Percentiles rank a stretch among this genome's conserved stretches.
Conservation (phyloP, 2,113 vertebrate species). For the Nerophis lumbriciformis region DNA sequence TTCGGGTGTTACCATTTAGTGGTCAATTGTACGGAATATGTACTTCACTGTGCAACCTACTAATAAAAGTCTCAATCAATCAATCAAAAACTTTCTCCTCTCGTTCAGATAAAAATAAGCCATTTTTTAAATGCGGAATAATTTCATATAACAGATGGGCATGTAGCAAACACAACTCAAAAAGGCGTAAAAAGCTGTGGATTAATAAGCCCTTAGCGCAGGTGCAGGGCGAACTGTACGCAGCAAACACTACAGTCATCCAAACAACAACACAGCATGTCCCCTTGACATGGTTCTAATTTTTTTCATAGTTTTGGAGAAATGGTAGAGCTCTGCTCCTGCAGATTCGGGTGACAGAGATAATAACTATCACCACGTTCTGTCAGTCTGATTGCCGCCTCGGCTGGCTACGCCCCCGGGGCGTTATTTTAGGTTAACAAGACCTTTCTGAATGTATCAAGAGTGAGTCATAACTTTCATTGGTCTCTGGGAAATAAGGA, state of each 20-base stretch:
- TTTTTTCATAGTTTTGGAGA: not conserved
- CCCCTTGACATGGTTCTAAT: not conserved
- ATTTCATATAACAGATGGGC: not conserved
- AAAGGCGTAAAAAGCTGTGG: not conserved
- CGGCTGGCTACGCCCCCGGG: not conserved
- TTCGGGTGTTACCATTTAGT: too few relatives aligned
- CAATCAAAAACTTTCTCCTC: constrained; percentile 4
- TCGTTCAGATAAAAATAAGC: constrained; percentile 4
- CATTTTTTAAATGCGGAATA: not conserved
- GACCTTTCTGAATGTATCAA: not conserved
- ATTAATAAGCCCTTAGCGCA: not conserved
- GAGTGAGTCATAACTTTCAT: not conserved
- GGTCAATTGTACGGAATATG: too few relatives aligned
- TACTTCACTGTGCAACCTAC: too few relatives aligned
- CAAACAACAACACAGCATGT: not conserved
- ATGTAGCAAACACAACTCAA: not conserved
- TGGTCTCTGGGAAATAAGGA: not conserved
- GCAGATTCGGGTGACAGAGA: not conserved
- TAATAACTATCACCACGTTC: too few relatives aligned
- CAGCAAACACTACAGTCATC: not conserved
- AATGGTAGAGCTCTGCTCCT: not conserved
- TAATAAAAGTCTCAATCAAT: too few relatives aligned
- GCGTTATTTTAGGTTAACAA: not conserved
- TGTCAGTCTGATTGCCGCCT: too few relatives aligned
- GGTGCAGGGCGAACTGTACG: not conserved